phyloP scores from a whole-genome alignment of 2,797 vertebrate genomes.

The Peromyscus melanophrys region DNA sequence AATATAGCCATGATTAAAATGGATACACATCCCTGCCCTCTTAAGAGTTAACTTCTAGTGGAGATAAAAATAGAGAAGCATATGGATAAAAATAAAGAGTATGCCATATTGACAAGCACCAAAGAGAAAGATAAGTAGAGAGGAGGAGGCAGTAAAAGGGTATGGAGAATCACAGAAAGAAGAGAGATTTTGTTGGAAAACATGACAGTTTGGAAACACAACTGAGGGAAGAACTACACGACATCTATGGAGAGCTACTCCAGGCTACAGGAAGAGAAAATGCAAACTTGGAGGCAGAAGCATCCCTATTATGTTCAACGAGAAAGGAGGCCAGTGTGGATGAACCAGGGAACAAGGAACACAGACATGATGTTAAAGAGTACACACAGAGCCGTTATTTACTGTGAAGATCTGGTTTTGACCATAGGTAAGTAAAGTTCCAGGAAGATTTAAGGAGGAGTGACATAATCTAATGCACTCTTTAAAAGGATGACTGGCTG shows the following conservation, averaged over 20 bases:
- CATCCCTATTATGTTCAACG: not conserved
- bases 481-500: conserved; percentile 45
- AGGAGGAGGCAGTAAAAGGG: not conserved
- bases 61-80: not conserved
- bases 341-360: not conserved
- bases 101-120: not conserved
- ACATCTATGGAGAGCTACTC: not conserved
- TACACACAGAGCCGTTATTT: not conserved
- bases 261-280: not conserved
- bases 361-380: not conserved
- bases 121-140: conserved; percentile 39
- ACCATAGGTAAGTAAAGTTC: conserved; percentile 4
- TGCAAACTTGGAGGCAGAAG: not conserved
- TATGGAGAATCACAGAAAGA: not conserved
- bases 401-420: not conserved
- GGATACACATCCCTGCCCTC: not conserved
- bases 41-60: not conserved
- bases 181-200: not conserved
- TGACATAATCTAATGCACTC: not conserved
- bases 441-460: not conserved
- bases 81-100: conserved; percentile 22
- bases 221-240: not conserved
- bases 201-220: not conserved
- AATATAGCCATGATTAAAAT: conserved; percentile 23
- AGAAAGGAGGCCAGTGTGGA: not conserved